A percentile compares a stretch with the other conserved stretches of the same genome.
Evolutionary conservation across 1,140 invertebrate genomes (phyloP).

Genomic region (Lanistes nyassanus): DNA sequence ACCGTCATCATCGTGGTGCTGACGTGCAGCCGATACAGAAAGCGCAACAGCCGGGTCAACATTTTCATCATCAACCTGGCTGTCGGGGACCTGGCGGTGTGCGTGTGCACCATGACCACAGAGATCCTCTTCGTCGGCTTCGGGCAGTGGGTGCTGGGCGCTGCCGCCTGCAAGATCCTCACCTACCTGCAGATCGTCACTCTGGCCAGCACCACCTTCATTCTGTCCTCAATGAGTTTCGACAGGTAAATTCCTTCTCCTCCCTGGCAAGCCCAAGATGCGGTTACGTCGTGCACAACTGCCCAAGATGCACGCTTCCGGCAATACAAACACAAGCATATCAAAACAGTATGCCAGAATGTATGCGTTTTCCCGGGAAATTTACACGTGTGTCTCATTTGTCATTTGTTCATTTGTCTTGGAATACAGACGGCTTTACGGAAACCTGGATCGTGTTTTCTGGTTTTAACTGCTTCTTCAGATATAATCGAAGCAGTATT

Average conservation of each 20-base stretch:
- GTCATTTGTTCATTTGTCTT: no score
- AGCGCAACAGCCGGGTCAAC: slow-evolving; percentile 66
- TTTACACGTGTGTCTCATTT: no score
- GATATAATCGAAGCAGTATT: no score
- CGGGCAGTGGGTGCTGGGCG: slow-evolving; percentile 66
- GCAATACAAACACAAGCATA: no score
- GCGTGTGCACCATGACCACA: slow-evolving; percentile 67
- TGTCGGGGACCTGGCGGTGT: slow-evolving; percentile 67
- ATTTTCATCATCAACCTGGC: slow-evolving; percentile 69
- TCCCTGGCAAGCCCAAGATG: no score
- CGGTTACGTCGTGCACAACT: no score
- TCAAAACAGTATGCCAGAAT: no score
- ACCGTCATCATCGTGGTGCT: slow-evolving; percentile 65
- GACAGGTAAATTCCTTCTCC: slow-evolving; percentile 39
- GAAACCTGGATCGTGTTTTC: no score
- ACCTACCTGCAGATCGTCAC: slow-evolving; percentile 68
- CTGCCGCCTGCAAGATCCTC: slow-evolving; percentile 65
- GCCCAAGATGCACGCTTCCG: no score
- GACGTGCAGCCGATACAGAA: slow-evolving; percentile 62
- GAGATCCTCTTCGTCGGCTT: slow-evolving; percentile 67
- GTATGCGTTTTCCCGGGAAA: no score
- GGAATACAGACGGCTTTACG: no score
- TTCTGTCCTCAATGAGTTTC: slow-evolving; percentile 67
- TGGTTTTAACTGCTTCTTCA: no score
- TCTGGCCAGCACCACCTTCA: slow-evolving; percentile 67